Evolutionary conservation across 1,140 invertebrate genomes (phyloP), one percentile per base, ranked within the genome.

Genomic region (Adelges cooleyi): DNA sequence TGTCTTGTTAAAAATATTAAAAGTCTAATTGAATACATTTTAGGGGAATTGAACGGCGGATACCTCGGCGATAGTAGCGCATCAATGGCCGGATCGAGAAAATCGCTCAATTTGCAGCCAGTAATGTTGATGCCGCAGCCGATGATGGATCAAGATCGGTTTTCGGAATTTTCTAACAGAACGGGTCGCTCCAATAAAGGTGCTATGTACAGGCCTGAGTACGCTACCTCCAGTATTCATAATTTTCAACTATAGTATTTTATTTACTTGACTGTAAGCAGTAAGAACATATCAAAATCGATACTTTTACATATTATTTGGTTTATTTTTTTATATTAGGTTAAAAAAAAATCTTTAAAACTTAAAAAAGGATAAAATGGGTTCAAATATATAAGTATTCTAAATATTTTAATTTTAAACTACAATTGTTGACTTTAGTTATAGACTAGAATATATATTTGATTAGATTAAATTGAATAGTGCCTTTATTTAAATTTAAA

Each of bases 41-140:
- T 73, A 92, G 90, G 89, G 67, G 89, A 92, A 80, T 85, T 92
- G 54, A 92, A 93, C 75, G 84, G 85, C 68, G 87, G 83, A 3
- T 93, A 87, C 73, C 82, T 92, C 51, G 81, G 80, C 40, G 90
- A 92, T 74, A 84, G 82, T 3, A 84, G 86, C 65, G 50, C 27
- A 23, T 90, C 87, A 46, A 80, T 90, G 18, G 83, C 86, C 6
- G 88, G 88, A 0, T 91, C 89, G 1, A 76, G 89, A 54, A 92
- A 92, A 73, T 91, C 89, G 0, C 76, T 91, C 13, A 89, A 89
- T 66, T 76, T 93, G 17, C 89, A 92, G 75, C 90, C 90, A 5
- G 89, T 93, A 0, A 75, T 92, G 49, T 73, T 89, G 68, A 86
- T 90, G 75, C 86, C 85, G 29, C 85, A 84, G 20, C 77, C 76